Percentiles rank a stretch among this genome's conserved stretches.
phyloP scores from a whole-genome alignment of 1,140 invertebrate species.

The Penaeus japonicus region DNA sequence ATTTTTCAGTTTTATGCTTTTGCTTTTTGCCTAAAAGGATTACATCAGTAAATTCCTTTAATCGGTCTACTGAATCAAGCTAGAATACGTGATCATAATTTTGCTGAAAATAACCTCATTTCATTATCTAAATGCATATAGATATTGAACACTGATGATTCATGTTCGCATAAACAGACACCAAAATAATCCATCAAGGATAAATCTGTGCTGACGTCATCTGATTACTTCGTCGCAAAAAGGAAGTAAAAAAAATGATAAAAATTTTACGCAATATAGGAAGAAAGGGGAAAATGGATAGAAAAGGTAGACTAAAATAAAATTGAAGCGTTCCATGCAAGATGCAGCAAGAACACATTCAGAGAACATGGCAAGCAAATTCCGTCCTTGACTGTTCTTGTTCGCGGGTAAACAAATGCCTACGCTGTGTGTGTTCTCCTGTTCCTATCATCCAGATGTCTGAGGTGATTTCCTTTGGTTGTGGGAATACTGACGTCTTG shows the following conservation, averaged over 20 bases:
- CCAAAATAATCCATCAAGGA: too few species aligned
- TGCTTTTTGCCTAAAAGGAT: slow-evolving; percentile 28
- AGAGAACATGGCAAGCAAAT: not conserved
- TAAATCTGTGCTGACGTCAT: too few species aligned
- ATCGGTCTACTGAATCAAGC: slow-evolving; percentile 22
- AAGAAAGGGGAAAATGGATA: too few species aligned
- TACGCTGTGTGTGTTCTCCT: too few species aligned
- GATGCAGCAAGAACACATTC: not conserved
- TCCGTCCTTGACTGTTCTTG: too few species aligned
- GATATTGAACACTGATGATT: too few species aligned
- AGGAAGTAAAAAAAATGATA: not conserved
- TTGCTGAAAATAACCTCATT: slow-evolving; percentile 2
- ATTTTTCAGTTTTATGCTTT: slow-evolving; percentile 18
- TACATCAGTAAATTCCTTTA: slow-evolving; percentile 21
- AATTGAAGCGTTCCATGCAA: too few species aligned
- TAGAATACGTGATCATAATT: slow-evolving; percentile 28
- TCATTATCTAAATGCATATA: slow-evolving; percentile 34
- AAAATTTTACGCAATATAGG: not conserved
- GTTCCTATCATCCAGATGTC: too few species aligned
- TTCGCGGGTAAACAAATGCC: too few species aligned
- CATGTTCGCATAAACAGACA: too few species aligned
- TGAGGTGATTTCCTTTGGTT: too few species aligned
- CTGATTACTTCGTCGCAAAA: not conserved
- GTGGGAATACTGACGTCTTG: too few species aligned
- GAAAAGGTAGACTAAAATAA: not conserved